Percentiles rank a stretch among this genome's conserved stretches.
Conservation (phyloP, 1,140 invertebrate species). For the Lepidurus arcticus region DNA sequence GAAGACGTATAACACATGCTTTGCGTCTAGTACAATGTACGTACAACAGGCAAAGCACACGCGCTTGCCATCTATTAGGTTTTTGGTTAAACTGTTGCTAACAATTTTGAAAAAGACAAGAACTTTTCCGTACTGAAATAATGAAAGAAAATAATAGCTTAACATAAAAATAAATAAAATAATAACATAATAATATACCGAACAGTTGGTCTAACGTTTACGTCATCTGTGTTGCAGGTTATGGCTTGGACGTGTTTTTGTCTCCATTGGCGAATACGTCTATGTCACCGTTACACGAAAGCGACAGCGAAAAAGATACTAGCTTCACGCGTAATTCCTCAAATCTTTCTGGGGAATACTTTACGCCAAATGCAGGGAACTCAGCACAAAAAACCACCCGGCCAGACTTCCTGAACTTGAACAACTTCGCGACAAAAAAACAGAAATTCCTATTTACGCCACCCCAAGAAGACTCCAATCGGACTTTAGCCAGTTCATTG, state of each 20-base stretch:
- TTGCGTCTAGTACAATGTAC: too few species aligned
- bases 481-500: neutral
- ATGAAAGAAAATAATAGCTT: too few species aligned
- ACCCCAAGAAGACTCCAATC: slow-evolving; percentile 35
- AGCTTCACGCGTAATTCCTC: neutral
- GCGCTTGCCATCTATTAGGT: too few species aligned
- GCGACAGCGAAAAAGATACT: neutral
- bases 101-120: too few species aligned
- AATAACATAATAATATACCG: too few species aligned
- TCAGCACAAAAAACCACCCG: slow-evolving; percentile 8
- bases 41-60: too few species aligned
- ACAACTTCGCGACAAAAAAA: slow-evolving; percentile 36
- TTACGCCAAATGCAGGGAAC: neutral
- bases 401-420: slow-evolving; percentile 42
- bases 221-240: neutral
- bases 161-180: too few species aligned
- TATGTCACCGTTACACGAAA: slow-evolving; percentile 28
- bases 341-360: neutral
- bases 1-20: too few species aligned
- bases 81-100: too few species aligned
- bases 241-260: slow-evolving; percentile 17
- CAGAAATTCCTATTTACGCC: slow-evolving; percentile 38
- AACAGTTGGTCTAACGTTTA: neutral
- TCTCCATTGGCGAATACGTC: slow-evolving; percentile 33
- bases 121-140: too few species aligned